Base-by-base conservation (phyloP, 1,140 invertebrate genomes). In the Pachyrhynchus sulphureomaculatus region DNA sequence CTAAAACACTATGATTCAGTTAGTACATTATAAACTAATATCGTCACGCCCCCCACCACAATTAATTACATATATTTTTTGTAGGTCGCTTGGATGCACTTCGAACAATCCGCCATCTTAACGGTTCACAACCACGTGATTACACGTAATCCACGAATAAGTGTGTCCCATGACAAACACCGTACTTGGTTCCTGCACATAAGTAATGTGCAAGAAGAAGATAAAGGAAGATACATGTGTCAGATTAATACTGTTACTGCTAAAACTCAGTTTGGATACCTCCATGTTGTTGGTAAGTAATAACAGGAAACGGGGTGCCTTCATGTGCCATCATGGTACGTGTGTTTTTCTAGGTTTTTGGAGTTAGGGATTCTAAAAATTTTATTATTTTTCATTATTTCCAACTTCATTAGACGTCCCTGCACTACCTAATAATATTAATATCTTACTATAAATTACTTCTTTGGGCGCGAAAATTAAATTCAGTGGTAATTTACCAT, bases 161-260 rank as follows among this genome's bases (percentile, higher is more conserved):
- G 87, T 73, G 92, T 95, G 33, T 89, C 90, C 26, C 92, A 94
- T 76, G 80, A 82, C 65, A 82, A 86, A 34, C 91, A 93, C 73
- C 83, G 89, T 65, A 94, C 91, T 41, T 95, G 92, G 92, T 91
- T 89, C 77, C 83, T 95, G 68, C 91, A 95, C 80, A 95, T 95
- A 71, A 89, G 86, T 64, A 89, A 94, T 68, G 91, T 96, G 23
- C 88, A 93, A 62, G 88, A 95, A 77, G 89, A 89, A 70, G 95
- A 97, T 79, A 87, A 89, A 65, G 95, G 95, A 26, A 83, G 89
- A 21, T 97, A 96, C 79, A 95, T 95, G 90, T 96, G 95, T 76
- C 95, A 97, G 80, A 92, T 97, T 71, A 97, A 96, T 78, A 95
- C 95, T 0, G 92, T 92, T 63, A 92, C 91, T 23, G 91, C 89